phyloP scores from a whole-genome alignment of 1,140 invertebrate genomes.

The Chymomyza costata region DNA sequence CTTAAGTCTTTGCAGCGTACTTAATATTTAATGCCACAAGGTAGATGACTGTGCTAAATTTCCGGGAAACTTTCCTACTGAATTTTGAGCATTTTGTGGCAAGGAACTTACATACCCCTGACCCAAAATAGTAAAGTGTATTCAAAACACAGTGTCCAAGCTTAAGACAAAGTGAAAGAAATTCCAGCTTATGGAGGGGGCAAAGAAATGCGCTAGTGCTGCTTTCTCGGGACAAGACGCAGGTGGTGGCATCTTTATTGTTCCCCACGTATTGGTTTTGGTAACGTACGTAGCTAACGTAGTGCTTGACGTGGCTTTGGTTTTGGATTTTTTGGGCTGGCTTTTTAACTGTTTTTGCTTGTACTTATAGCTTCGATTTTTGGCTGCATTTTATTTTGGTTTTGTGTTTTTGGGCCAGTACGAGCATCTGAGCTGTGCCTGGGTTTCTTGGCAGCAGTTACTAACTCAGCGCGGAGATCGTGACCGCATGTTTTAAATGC shows the following conservation, averaged over 20 bases:
- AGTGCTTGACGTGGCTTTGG: constrained; percentile 40
- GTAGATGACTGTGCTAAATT: too few species aligned
- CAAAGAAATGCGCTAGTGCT: constrained; percentile 32
- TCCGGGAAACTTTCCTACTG: too few species aligned
- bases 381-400: too few species aligned
- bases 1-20: too few species aligned
- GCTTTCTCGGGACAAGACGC: constrained; percentile 11
- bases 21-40: too few species aligned
- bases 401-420: too few species aligned
- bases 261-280: not conserved
- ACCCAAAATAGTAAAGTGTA: too few species aligned
- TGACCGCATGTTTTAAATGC: constrained; percentile 75
- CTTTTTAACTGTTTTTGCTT: constrained; percentile 23
- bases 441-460: constrained; percentile 42
- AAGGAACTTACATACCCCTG: too few species aligned
- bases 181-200: constrained; percentile 56
- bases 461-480: constrained; percentile 71
- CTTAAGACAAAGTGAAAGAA: constrained; percentile 59
- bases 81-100: too few species aligned
- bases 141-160: too few species aligned
- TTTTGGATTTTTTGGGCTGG: constrained; percentile 3
- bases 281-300: constrained; percentile 8
- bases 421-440: not conserved
- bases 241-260: too few species aligned
- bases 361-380: too few species aligned